Evolutionary conservation across 2,797 vertebrate genomes (phyloP).

Genomic region (Enteromius treurensis): DNA sequence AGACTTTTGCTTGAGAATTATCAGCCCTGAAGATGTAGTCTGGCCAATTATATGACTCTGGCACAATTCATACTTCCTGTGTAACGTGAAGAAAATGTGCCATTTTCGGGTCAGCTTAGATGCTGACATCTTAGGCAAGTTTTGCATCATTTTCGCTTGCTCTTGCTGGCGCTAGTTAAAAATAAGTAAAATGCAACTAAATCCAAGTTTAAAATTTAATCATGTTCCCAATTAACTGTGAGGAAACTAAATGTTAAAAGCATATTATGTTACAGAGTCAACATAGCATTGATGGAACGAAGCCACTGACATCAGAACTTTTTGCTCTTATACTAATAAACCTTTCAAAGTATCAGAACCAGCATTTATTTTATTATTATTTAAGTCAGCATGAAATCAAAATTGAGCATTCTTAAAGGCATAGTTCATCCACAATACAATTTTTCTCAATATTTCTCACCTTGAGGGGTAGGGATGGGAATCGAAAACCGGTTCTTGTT

Average conservation of each 20-base stretch:
- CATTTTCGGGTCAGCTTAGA: constrained; percentile 22
- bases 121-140: constrained; percentile 6
- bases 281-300: neutral
- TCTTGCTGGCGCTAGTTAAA: constrained; percentile 1
- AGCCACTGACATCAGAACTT: neutral
- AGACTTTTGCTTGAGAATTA: constrained; percentile 20
- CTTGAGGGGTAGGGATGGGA: too few species aligned
- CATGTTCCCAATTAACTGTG: neutral
- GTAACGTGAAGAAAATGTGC: neutral
- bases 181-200: neutral
- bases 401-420: neutral
- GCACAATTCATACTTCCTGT: neutral
- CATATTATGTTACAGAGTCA: neutral
- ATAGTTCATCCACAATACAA: neutral
- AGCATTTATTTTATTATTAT: neutral
- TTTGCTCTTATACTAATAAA: neutral
- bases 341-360: neutral
- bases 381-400: neutral
- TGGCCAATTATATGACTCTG: constrained; percentile 23
- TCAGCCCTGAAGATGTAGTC: constrained; percentile 24
- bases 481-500: too few species aligned
- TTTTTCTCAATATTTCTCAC: neutral
- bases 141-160: neutral
- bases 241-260: neutral
- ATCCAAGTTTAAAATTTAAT: constrained; percentile 15